Evolutionary conservation across 2,797 vertebrate species (phyloP), one percentile per base, ranked within the genome.

Genomic region (Sebastes minor): DNA sequence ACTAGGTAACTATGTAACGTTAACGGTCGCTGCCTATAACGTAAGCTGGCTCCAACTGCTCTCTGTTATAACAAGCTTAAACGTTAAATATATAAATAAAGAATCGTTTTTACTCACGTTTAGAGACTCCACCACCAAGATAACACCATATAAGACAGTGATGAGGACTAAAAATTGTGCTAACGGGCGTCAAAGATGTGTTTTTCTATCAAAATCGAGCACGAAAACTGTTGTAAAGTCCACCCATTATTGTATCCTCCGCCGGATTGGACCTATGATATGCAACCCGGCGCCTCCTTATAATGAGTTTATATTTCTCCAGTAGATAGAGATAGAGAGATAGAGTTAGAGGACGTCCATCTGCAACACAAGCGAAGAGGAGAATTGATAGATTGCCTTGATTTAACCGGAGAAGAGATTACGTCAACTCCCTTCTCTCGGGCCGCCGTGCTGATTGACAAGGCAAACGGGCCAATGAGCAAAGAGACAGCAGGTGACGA

Each of bases 401-500:
- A 95, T 95, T 95, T 93, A 95, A 16, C 92, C 89, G 86, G 91
- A 92, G 86, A 92, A 92, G 87, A 92, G 94, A 96, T 97, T 96
- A 97, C 96, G 95, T 97, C 96, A 97, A 94, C 95, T 91, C 90
- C 85, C 91, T 87, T 87, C 84, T 84, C 88, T 18, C 38, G 38
- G 38, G 38, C 38, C 30, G 78, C 66, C 33, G 11, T 30, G 8
- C 10, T 82, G 92, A 95, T 49, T 60, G 96, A 74, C 94, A 88
- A 71, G 38, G 5, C 22, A 0, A 0, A 1, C 8, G 0, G 32
- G 3, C 96, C 94, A 96, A 95, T 95, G 2, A 72, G 10, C 63
- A 69, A 5, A 3, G 53, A 84, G 49, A 59, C 5, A 0, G 3
- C 3, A 42, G 6, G 14, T 88, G 90, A 93, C 78, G 12, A 69